phyloP scores from a whole-genome alignment of 2,888 invertebrate genomes.

The Troides aeacus region DNA sequence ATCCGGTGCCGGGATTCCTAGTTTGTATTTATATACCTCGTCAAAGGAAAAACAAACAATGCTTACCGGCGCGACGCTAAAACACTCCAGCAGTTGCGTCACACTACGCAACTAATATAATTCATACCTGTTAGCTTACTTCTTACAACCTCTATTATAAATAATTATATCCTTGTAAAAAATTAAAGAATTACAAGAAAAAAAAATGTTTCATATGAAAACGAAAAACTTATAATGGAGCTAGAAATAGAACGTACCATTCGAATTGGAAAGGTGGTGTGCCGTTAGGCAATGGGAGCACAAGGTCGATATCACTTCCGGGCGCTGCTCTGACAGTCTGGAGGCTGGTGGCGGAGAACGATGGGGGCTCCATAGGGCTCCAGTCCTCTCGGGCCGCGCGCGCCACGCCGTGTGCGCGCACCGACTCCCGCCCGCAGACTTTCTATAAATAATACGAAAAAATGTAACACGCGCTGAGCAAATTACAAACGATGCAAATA shows the following conservation, averaged over 20 bases:
- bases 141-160: too few species aligned
- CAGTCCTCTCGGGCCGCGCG: slow-evolving; percentile 72
- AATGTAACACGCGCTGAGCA: slow-evolving; percentile 65
- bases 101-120: slow-evolving; percentile 35
- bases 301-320: slow-evolving; percentile 54
- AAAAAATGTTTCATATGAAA: neutral
- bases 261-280: slow-evolving; percentile 65
- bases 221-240: slow-evolving; percentile 9
- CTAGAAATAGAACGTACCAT: slow-evolving; percentile 60
- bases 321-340: slow-evolving; percentile 60
- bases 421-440: slow-evolving; percentile 66
- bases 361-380: slow-evolving; percentile 73
- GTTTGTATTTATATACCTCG: slow-evolving; percentile 74
- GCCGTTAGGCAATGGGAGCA: slow-evolving; percentile 57
- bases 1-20: slow-evolving; percentile 58
- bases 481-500: slow-evolving; percentile 68
- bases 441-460: slow-evolving; percentile 78
- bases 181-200: neutral
- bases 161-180: too few species aligned
- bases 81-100: slow-evolving; percentile 29
- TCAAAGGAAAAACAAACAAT: slow-evolving; percentile 75
- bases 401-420: slow-evolving; percentile 67
- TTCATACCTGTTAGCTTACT: slow-evolving; percentile 28
- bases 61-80: slow-evolving; percentile 50
- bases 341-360: slow-evolving; percentile 56